Base-by-base conservation (phyloP, 2,888 invertebrate genomes). In the Tridacna crocea region DNA sequence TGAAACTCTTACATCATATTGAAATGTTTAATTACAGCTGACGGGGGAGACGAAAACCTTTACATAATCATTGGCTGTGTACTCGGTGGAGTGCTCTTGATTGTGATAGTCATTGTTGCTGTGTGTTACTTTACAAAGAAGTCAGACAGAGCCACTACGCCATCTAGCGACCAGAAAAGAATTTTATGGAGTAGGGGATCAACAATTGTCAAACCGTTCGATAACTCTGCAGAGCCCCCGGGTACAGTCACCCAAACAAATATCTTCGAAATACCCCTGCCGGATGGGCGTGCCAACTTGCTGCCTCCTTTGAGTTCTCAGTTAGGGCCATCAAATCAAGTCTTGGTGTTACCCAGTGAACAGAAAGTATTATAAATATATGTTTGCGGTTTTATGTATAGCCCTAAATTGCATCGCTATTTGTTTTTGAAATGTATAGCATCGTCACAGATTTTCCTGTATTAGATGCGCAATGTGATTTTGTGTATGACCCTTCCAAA, bases 261-360 rank as follows among this genome's bases (percentile, higher is more conserved):
- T 48, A 75, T 86, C 19, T 86, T 86, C 72, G 83, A 83, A 17
- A 70, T 86, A 66, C 73, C 81, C 1, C 75, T 86, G 3, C 85
- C 85, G 19, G 72, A 55, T 8, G 79, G 81, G 2, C 77, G 81
- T 24, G 85, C 81, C 2, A 86, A 86, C 65, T 74, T 72, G 58
- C 75, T 86, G 24, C 85, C 85, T 0, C 85, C 85, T 12, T 12
- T 86, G 11, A 81, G 68, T 55, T 75, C 82, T 12, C 70, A 77
- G 51, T 19, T 76, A 22, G 68, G 55, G 22, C 36, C 27, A 22
- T n/a, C 51, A 0, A 6, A 22, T 15, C 17, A 26, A 22, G 12
- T 24, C 22, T 22, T 72, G n/a, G 55, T 72, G 17, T 22, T 51
- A 55, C 55, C 72, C 24, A 55, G 51, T 13, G 22, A n/a, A 0